Evolutionary conservation across 2,888 invertebrate genomes (phyloP), one percentile per base, ranked within the genome.

Genomic region (Drosophila imparisetae): DNA sequence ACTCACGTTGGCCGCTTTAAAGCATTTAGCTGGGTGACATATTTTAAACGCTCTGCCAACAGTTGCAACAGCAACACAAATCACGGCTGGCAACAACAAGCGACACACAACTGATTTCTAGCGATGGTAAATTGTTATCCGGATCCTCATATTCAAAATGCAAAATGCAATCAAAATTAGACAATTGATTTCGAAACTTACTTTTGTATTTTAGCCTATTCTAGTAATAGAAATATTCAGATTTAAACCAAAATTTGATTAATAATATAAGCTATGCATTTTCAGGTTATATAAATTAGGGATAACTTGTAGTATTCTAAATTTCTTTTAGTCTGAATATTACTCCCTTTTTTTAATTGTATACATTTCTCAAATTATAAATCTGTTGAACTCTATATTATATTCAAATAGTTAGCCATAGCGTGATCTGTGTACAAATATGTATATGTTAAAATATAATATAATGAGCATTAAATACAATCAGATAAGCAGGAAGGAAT

Each of bases 1-100:
- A 66, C 86, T 73, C 88, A 85, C 78, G 87, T 85, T 89, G 81
- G 76, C 63, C 89, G 86, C 81, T 86, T 85, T 86, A 90, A 88
- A 78, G 81, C 85, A 88, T 88, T 85, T 90, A 88, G 86, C 78
- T 80, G 86, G 69, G 72, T 85, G 86, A 90, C 85, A 88, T 86
- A 86, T 86, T 86, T 86, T 88, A 89, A 85, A 89, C 77, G 84
- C 89, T 84, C 70, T 77, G 74, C 81, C 83, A 86, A 81, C 78
- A 78, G 78, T 81, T 78, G 89, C 86, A 81, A 64, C 66, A 74
- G 77, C 88, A 68, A 85, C 90, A 85, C 90, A 85, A 85, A 85
- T 85, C 85, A 85, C 78, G 83, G 68, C 70, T 62, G 55, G 64
- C 66, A 59, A 62, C 64, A 78, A 63, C 59, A 61, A 65, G 38